Evolutionary conservation across 2,797 vertebrate genomes (phyloP), one percentile per base, ranked within the genome.

Genomic region (Pipistrellus nathusii): DNA sequence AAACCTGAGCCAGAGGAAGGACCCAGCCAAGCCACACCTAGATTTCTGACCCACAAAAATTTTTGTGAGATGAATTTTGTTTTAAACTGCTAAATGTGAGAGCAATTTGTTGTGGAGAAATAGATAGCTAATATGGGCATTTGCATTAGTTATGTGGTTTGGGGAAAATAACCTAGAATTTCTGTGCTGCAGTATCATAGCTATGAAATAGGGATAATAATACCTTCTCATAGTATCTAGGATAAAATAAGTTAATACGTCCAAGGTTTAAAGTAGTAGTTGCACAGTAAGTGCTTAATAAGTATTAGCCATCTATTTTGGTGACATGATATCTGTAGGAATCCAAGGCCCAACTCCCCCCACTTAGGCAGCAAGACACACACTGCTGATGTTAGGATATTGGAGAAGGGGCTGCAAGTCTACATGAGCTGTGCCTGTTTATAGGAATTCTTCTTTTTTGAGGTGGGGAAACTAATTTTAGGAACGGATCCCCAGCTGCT

Each of bases 211-310:
- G 3, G 21, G 12, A 57, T 44, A 38, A 69, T 30, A 82, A n/a
- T 80, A 51, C 53, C 35, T 75, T 90, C 35, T 75, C 8, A 1
- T 17, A n/a, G 57, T 35, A 46, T 93, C 46, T 81, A 86, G 8
- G 23, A 91, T 77, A 76, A 88, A 93, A 91, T 85, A 72, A 71
- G 21, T 86, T 76, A 75, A 44, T 53, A 55, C 3, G 57, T 3
- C 72, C 57, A 84, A 90, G 8, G 17, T 9, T 85, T 94, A 87
- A 88, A 66, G 85, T 55, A 53, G 41, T 41, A 48, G 82, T 12
- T 85, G 15, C 38, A 81, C 41, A 59, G 41, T 35, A 41, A 85
- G 8, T 83, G 15, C 32, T 88, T n/a, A 68, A 25, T 86, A 69
- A 85, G 30, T 68, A 30, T 62, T 62, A 87, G n/a, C 21, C 82